Evolutionary conservation across 2,888 invertebrate genomes (phyloP), one percentile per base, ranked within the genome.

Genomic region (Drosophila koepferae): DNA sequence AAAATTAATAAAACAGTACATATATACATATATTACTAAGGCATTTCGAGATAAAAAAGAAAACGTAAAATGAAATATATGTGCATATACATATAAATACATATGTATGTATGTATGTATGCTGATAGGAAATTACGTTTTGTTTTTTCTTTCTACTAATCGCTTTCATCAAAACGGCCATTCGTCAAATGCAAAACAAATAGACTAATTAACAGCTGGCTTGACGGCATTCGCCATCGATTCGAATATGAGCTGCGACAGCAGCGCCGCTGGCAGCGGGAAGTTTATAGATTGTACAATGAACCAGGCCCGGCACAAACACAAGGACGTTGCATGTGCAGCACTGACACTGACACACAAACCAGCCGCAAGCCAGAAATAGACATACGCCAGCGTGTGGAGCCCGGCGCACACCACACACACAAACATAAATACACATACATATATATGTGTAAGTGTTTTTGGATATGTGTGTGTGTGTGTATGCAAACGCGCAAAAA

Each of bases 341-440:
- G 58, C 75, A 68, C 83, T 80, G 86, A 77, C 82, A 77, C 75
- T 85, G 86, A 82, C 82, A 87, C 70, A 80, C 78, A 87, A 85
- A 69, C 72, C 72, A 67, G 71, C 64, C 75, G 61, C 72, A 73
- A 54, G 62, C 53, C 72, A 80, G 77, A 83, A 83, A 83, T 83
- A 87, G 82, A 84, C 40, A 63, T 61, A 60, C 53, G 59, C 70
- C 70, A 76, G 59, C 62, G 62, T 61, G 44, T 70, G 60, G 64
- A 64, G 54, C 63, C 71, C 53, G 65, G 60, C 65, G 70, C 31
- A 12, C 46, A 73, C 69, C 46, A 53, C 49, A 56, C 48, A 49
- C 20, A 66, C 28, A 51, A 16, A 40, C 4, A 51, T 18, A n/a
- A 1, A 41, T 41, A 16, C 7, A 54, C 23, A 51, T 9, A 12